Conservation (phyloP, 2,113 vertebrate species). For the Bos javanicus region DNA sequence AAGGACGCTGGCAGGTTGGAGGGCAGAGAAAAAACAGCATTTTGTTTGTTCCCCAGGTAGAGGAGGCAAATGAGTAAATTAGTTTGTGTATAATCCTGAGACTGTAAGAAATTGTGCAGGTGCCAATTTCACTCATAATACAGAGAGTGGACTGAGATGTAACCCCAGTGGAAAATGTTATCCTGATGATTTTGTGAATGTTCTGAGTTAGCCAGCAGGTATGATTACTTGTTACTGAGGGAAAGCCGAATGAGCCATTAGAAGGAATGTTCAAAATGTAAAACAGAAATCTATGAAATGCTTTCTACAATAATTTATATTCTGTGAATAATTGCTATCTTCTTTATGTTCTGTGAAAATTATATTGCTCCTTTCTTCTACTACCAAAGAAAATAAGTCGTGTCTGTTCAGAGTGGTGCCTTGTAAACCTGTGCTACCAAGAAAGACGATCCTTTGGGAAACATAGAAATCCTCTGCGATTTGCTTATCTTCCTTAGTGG, state of each 20-base stretch:
- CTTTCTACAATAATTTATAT: neutral
- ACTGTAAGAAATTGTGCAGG: neutral
- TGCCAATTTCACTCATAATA: neutral
- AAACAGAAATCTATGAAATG: neutral
- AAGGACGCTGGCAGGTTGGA: neutral
- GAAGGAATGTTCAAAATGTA: neutral
- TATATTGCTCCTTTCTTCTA: neutral
- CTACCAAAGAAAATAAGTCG: neutral
- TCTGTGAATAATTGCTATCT: neutral
- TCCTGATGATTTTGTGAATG: neutral
- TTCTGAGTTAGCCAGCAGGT: neutral
- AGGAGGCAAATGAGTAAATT: neutral
- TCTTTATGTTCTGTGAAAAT: neutral
- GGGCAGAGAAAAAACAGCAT: neutral
- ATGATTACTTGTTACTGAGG: neutral
- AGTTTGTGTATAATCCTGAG: neutral
- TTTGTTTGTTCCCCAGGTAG: neutral
- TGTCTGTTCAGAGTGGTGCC: neutral
- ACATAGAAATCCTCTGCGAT: neutral
- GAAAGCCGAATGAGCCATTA: neutral
- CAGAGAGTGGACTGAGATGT: neutral
- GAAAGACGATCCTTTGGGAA: neutral
- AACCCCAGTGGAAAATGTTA: neutral
- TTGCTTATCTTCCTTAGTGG: neutral
- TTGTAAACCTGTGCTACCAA: neutral